Evolutionary conservation across 2,797 vertebrate genomes (phyloP).

Genomic region (Myripristis jacobus): DNA sequence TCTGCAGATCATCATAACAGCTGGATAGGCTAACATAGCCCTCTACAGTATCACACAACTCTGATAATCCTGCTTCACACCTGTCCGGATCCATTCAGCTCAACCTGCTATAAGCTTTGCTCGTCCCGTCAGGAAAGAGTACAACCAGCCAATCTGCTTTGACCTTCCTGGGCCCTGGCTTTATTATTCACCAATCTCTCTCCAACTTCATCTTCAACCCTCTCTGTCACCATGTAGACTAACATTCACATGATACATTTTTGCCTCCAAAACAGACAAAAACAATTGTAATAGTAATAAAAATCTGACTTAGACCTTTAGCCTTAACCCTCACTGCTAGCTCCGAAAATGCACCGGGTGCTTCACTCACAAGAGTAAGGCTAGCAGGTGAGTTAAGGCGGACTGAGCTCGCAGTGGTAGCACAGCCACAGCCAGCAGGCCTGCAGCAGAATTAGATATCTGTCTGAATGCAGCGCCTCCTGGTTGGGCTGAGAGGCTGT

Average conservation of each 20-base stretch:
- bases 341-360: constrained; percentile 1
- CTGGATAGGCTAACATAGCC: constrained; percentile 18
- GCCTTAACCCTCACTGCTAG: constrained; percentile 19
- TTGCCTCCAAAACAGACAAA: constrained; percentile 27
- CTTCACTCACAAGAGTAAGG: constrained; percentile 15
- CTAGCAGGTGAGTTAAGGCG: constrained; percentile 50
- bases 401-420: constrained; percentile 35
- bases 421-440: neutral
- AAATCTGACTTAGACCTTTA: neutral
- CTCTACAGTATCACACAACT: constrained; percentile 15
- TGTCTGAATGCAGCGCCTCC: constrained; percentile 90
- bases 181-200: constrained; percentile 21
- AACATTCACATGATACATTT: constrained; percentile 47
- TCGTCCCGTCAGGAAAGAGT: constrained; percentile 9
- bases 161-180: constrained; percentile 38
- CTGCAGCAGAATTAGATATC: constrained; percentile 85
- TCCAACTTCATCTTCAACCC: constrained; percentile 35
- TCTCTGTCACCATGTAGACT: constrained; percentile 18
- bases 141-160: constrained; percentile 24
- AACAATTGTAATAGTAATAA: constrained; percentile 16
- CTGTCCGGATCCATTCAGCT: constrained; percentile 49
- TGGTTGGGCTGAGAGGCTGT: constrained; percentile 78
- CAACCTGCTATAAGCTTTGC: constrained; percentile 33
- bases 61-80: constrained; percentile 42
- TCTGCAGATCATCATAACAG: constrained; percentile 30